Base-by-base conservation (phyloP, 1,140 invertebrate species). In the Andricus grossulariae region DNA sequence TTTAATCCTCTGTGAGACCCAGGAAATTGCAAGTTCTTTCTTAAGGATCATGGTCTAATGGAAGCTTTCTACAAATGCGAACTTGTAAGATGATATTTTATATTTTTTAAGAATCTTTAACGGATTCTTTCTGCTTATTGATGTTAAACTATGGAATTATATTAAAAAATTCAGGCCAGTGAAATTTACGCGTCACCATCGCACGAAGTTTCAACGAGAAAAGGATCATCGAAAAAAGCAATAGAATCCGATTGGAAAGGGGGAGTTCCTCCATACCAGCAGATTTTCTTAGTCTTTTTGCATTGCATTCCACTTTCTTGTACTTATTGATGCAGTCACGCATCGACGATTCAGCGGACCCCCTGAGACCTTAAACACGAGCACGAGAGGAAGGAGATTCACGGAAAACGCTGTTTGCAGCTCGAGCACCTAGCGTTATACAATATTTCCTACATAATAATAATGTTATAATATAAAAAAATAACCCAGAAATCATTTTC, bases 251-350 rank as follows among this genome's bases (percentile, higher is more conserved):
- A 16, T 66, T 32, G 25, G 39, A 3, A 66, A 16, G 16, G 15
- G 57, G 25, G 57, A 66, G 32, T 66, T 21, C 25, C 57, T 39
- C 4, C 13, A 39, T 13, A 66, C 39, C 13, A 66, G 32, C n/a
- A 3, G 21, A 39, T 66, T 66, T 39, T 66, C 25, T 39, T 21
- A 66, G 57, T 39, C 25, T 66, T 15, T 16, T 66, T 15, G 57
- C 25, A 66, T 66, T 39, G 57, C 16, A 66, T 66, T 39, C 57
- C 39, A 66, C n/a, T 54, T 18, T 54, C 16, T 54, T 66, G 57
- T 15, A 32, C 57, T 66, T 66, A 66, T 66, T 25, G 57, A 66
- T 66, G 57, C 57, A 66, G 57, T 66, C 32, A 66, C 57, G 57
- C 57, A 66, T 66, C 32, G 57, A 45, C 25, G 57, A 66, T 16